Base-by-base conservation (phyloP, 2,888 invertebrate genomes). In the Pseudococcus viburni region DNA sequence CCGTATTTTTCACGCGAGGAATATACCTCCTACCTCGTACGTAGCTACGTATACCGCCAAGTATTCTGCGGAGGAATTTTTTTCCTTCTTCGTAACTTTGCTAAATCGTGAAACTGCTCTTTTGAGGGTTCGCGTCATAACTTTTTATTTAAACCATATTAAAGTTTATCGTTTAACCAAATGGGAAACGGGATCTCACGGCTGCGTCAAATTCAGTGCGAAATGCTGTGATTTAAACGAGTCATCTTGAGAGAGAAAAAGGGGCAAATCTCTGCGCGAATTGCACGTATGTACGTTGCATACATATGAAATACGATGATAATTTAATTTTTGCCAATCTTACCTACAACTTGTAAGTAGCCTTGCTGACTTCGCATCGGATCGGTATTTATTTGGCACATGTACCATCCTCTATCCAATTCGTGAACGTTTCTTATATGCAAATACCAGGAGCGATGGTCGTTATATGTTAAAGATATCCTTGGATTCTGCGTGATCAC, bases 371-470 rank as follows among this genome's bases (percentile, higher is more conserved):
- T 96, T 90, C 96, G 94, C 97, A 97, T 97, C n/a, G 97, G 97
- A 92, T 97, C 96, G 0, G 97, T 97, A 92, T 97, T 97, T 90
- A 97, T 95, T 92, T 97, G 97, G 91, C 97, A 97, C 97, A 97
- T 97, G 92, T 94, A 97, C 96, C 96, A 97, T 89, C 97, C 97
- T 2, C 97, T 94, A 92, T 97, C 97, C 80, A 94, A 94, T 92
- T 97, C 97, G 91, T 96, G 96, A 48, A 96, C 96, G 91, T 95
- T 95, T 92, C 95, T 95, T 92, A 97, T 96, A 91, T 97, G 97
- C 89, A 97, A 94, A 92, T 96, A 97, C 97, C 97, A 97, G 86
- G 97, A 96, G 89, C 97, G 94, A 91, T 97, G 97, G 92, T 97
- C 97, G 92, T 96, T 97, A 93, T 95, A 96, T 86, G 96, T 95